Conservation (phyloP, 2,888 invertebrate species). For the Gortyna flavago region DNA sequence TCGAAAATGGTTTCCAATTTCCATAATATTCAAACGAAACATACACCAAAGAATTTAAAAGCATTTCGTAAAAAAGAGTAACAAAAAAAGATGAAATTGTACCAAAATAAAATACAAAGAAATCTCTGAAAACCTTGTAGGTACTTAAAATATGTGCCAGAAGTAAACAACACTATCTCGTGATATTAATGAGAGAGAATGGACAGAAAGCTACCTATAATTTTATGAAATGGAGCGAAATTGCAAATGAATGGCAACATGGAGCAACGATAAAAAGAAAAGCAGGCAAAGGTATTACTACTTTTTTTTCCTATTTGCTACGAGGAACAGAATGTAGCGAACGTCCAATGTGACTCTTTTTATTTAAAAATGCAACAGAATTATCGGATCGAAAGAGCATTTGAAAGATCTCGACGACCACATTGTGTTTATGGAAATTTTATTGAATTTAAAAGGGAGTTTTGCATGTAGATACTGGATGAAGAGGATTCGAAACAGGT, state of each 20-base stretch:
- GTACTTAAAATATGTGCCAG: not conserved
- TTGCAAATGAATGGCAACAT: constrained; percentile 50
- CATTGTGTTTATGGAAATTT: constrained; percentile 48
- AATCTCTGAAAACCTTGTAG: not conserved
- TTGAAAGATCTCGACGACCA: constrained; percentile 52
- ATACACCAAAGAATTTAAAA: not conserved
- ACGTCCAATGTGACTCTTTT: constrained; percentile 36
- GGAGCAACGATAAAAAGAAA: constrained; percentile 36
- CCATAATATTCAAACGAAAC: not conserved
- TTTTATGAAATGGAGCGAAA: constrained; percentile 52
- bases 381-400: constrained; percentile 54
- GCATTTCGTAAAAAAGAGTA: not conserved
- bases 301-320: constrained; percentile 43
- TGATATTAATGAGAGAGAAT: constrained; percentile 7
- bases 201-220: constrained; percentile 16
- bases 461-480: constrained; percentile 17
- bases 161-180: constrained; percentile 5
- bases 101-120: not conserved
- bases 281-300: constrained; percentile 26
- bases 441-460: constrained; percentile 44
- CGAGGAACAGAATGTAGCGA: constrained; percentile 37
- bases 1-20: not conserved
- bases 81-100: not conserved
- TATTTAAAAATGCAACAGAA: constrained; percentile 45
- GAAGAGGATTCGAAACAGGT: not conserved